Conservation (phyloP, 2,888 invertebrate species). For the Selenia dentaria region DNA sequence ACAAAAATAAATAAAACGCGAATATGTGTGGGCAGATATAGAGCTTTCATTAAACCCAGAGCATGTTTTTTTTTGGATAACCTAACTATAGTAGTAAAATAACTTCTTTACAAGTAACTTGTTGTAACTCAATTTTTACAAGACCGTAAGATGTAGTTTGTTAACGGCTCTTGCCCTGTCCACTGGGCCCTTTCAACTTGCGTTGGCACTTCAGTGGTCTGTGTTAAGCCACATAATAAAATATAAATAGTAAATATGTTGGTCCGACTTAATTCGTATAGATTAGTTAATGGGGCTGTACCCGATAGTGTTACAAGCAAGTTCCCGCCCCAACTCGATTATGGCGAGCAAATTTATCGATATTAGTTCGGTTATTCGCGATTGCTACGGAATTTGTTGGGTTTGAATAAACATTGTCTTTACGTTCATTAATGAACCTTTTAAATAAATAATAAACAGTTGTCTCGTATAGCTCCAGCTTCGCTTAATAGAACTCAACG, state of each 20-base stretch:
- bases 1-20: too few species aligned
- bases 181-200: background rate
- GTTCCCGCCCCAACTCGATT: constrained; percentile 18
- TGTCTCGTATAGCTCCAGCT: too few species aligned
- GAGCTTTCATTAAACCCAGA: too few species aligned
- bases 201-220: background rate
- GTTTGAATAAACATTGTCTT: constrained; percentile 5
- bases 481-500: too few species aligned
- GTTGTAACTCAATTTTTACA: too few species aligned
- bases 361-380: constrained; percentile 17
- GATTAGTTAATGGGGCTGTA: constrained; percentile 9
- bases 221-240: background rate
- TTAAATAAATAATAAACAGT: too few species aligned
- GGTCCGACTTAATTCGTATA: background rate
- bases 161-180: too few species aligned
- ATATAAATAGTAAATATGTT: background rate
- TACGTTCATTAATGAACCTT: background rate
- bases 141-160: too few species aligned
- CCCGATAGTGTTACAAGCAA: constrained; percentile 18
- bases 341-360: constrained; percentile 14
- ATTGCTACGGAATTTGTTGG: constrained; percentile 4
- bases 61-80: too few species aligned
- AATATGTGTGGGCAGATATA: too few species aligned
- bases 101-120: too few species aligned
- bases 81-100: too few species aligned